phyloP scores from a whole-genome alignment of 2,113 vertebrate genomes.

The Thamnophis sirtalis region DNA sequence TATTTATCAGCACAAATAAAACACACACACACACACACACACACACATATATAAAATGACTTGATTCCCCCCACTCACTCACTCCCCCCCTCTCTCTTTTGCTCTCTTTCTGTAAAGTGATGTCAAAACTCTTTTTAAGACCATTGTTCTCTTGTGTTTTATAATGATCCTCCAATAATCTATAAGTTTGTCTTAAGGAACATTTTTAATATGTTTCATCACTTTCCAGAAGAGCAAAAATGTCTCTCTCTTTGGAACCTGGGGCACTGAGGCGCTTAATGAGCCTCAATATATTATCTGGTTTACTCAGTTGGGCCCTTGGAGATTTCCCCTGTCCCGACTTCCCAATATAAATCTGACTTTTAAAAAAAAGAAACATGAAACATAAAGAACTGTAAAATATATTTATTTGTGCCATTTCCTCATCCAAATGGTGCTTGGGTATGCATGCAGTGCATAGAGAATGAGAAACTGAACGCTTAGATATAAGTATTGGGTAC shows the following conservation, averaged over 20 bases:
- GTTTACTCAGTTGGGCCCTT: neutral
- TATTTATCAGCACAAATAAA: no score
- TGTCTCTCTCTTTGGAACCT: neutral
- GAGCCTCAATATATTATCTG: neutral
- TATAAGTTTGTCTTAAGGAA: neutral
- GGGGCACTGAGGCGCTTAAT: neutral
- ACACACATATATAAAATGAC: no score
- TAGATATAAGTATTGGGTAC: neutral
- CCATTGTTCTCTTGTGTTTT: neutral
- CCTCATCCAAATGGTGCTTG: conserved; percentile 55
- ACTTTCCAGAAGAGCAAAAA: conserved; percentile 29
- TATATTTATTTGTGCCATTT: conserved; percentile 44
- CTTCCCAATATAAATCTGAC: conserved; percentile 9
- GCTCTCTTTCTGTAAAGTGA: neutral
- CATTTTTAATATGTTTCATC: neutral
- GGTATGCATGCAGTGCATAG: neutral
- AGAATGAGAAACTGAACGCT: neutral
- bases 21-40: no score
- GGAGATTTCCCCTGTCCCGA: neutral
- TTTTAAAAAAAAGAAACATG: conserved; percentile 50
- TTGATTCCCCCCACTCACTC: no score
- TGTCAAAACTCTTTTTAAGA: neutral
- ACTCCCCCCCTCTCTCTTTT: no score
- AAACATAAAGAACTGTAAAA: conserved; percentile 51
- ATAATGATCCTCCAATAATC: neutral